These are phyloP conservation scores for Callosobruchus maculatus DNA, from an alignment of 2,888 invertebrate genomes.

Conservation along the genomic window DNA sequence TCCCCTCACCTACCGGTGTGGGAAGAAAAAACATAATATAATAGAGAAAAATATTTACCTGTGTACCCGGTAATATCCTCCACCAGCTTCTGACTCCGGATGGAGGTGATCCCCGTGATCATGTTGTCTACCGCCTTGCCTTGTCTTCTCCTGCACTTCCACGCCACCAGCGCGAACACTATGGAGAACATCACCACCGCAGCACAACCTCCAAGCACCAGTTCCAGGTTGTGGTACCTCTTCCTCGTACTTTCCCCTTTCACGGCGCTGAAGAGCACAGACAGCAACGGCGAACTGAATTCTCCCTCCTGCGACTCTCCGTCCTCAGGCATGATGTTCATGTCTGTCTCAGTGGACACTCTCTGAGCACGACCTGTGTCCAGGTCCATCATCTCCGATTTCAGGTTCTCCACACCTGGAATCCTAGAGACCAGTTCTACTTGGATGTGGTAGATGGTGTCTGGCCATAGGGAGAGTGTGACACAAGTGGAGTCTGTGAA, in stretches of 20 bases:
- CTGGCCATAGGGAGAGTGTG: conserved; percentile 76
- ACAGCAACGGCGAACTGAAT: conserved; percentile 54
- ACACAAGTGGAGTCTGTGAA: conserved; percentile 78
- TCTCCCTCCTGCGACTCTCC: conserved; percentile 45
- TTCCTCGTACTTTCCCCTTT: conserved; percentile 57
- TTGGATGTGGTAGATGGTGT: conserved; percentile 77
- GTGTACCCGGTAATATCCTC: conserved; percentile 53
- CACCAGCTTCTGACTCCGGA: conserved; percentile 59
- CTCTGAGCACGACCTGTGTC: conserved; percentile 62
- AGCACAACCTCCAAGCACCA: conserved; percentile 58
- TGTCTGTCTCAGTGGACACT: conserved; percentile 62
- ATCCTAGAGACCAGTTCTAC: conserved; percentile 63
- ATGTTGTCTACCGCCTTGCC: conserved; percentile 54
- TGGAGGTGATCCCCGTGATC: conserved; percentile 58
- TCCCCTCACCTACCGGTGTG: too few species aligned
- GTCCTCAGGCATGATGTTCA: conserved; percentile 52
- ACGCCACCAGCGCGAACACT: conserved; percentile 54
- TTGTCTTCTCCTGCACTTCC: conserved; percentile 58
- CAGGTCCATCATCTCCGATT: conserved; percentile 63
- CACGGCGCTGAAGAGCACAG: conserved; percentile 62
- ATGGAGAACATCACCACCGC: conserved; percentile 52
- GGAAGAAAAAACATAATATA: too few species aligned
- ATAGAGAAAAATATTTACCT: conserved; percentile 25
- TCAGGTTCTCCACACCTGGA: conserved; percentile 60
- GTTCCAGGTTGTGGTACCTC: conserved; percentile 55